Evolutionary conservation across 2,113 vertebrate genomes (phyloP), one percentile per base, ranked within the genome.

Genomic region (Thamnophis sirtalis): DNA sequence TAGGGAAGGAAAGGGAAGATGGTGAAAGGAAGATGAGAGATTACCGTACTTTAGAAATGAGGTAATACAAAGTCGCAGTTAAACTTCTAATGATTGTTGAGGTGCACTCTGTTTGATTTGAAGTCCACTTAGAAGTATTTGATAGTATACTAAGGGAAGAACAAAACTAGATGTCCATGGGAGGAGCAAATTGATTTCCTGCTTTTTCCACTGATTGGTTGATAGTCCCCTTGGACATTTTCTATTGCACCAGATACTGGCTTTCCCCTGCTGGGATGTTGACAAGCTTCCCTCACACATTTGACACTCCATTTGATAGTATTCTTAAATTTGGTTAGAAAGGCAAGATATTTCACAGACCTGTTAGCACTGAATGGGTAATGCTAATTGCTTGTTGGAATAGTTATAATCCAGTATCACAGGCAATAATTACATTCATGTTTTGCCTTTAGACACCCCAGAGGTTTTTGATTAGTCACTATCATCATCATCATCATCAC

Each of bases 31-130:
- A 43, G 73, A 6, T 0, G 0, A 80, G 33, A 80, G 33, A 80
- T 80, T 43, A 33, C n/a, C n/a, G n/a, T n/a, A n/a, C 33, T 80
- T 80, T 80, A 80, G 33, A 43, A 80, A 43, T 43, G 73, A 80
- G 92, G 93, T 93, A 96, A 95, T 93, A 95, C 50, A 95, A 43
- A 38, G 17, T 43, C 9, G 95, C 94, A 86, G 95, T 96, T 96
- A 96, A 96, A 96, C 89, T 95, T 96, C 93, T 95, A 96, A 96
- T 95, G 93, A 0, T 0, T 92, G 95, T 96, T 95, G 95, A 95
- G 93, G 68, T 92, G 95, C 96, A 96, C 95, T 95, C 95, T 96
- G 95, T 93, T 96, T 96, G 96, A 97, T 97, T 96, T 96, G 94
- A 96, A 94, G 95, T 92, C 93, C 95, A 96, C 95, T 96, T 95